Conservation (phyloP, 2,797 vertebrate species). For the Sebastolobus alascanus region DNA sequence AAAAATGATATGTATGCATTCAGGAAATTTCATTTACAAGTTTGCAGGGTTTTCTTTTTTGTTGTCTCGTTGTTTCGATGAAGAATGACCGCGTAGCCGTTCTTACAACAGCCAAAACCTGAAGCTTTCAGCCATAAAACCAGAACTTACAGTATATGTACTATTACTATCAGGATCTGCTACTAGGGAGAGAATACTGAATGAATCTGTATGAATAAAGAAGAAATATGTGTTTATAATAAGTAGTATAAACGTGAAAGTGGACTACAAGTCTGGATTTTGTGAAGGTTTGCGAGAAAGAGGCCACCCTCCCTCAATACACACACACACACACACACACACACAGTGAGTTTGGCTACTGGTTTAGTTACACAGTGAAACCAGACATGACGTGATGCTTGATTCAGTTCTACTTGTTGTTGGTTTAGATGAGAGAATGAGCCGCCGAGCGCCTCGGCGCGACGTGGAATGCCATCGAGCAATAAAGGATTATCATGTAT, state of each 20-base stretch:
- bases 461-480: slow-evolving; percentile 74
- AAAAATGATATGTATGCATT: slow-evolving; percentile 67
- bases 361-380: slow-evolving; percentile 46
- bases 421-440: slow-evolving; percentile 55
- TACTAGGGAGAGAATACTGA: slow-evolving; percentile 36
- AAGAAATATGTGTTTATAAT: slow-evolving; percentile 19
- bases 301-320: slow-evolving; percentile 19
- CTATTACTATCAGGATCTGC: slow-evolving; percentile 66
- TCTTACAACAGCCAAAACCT: slow-evolving; percentile 67
- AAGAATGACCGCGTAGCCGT: slow-evolving; percentile 64
- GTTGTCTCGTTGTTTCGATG: slow-evolving; percentile 49
- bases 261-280: slow-evolving; percentile 25
- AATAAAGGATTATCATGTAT: slow-evolving; percentile 83
- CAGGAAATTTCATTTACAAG: slow-evolving; percentile 72
- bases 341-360: slow-evolving; percentile 38
- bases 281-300: slow-evolving; percentile 9
- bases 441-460: slow-evolving; percentile 27
- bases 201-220: slow-evolving; percentile 33
- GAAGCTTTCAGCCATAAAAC: slow-evolving; percentile 80
- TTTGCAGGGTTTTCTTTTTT: slow-evolving; percentile 57
- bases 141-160: slow-evolving; percentile 60
- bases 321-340: slow-evolving; percentile 11
- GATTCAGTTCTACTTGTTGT: slow-evolving; percentile 42
- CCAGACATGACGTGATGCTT: slow-evolving; percentile 38
- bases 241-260: slow-evolving; percentile 21